These are phyloP conservation scores for Deroptyus accipitrinus DNA, from an alignment of 2,113 vertebrate species.

Conservation along the genomic window DNA sequence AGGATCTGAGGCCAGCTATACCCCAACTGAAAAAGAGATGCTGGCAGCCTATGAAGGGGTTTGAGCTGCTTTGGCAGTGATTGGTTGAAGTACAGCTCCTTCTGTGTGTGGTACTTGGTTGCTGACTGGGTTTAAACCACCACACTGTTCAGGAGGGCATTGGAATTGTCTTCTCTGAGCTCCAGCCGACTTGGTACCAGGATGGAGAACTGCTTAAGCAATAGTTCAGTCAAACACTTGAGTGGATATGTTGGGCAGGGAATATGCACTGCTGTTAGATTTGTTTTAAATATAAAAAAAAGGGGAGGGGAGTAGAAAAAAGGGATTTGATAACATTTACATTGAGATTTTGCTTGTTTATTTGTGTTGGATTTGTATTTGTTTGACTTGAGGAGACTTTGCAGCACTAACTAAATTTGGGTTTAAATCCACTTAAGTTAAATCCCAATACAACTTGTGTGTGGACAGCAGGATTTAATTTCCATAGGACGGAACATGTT, in stretches of 20 bases:
- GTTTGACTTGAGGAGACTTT: conserved; percentile 8
- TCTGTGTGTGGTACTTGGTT: neutral
- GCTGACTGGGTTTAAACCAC: neutral
- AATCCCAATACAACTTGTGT: neutral
- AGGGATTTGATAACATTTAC: neutral
- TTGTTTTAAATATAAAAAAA: neutral
- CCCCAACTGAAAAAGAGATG: neutral
- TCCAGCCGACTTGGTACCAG: neutral
- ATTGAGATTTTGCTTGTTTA: neutral
- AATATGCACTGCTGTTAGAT: neutral
- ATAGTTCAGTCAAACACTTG: neutral
- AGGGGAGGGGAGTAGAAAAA: neutral
- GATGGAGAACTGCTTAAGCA: neutral
- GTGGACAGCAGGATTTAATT: conserved; percentile 14
- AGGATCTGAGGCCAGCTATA: neutral
- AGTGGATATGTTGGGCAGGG: neutral
- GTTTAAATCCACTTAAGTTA: conserved; percentile 36
- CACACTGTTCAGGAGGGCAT: neutral
- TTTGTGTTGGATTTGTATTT: neutral
- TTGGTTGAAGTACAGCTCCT: neutral
- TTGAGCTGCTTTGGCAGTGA: neutral
- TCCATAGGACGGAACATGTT: conserved; percentile 29
- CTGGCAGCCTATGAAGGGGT: neutral
- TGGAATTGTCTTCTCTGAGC: neutral
- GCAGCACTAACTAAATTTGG: conserved; percentile 5